Conservation (phyloP, 2,113 vertebrate species). For the Phrynocephalus versicolor region DNA sequence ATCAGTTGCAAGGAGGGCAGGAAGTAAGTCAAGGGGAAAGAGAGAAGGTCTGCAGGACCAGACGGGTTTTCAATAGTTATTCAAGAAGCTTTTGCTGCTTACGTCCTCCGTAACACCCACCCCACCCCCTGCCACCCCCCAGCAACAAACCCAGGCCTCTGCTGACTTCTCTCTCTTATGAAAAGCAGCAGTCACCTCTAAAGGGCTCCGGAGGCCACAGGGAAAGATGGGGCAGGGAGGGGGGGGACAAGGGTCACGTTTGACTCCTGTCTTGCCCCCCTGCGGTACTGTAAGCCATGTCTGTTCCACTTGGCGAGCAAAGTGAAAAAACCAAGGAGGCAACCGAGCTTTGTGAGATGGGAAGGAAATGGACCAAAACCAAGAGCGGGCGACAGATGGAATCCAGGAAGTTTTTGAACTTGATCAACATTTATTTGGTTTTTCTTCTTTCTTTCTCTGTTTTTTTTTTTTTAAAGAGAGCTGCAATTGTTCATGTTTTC, state of each 20-base stretch:
- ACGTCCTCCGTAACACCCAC: not conserved
- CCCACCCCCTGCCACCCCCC: not conserved
- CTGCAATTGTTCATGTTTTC: not conserved
- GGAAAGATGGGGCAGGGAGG: not conserved
- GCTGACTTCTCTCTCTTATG: not conserved
- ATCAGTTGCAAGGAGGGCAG: conserved; percentile 32
- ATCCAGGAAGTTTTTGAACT: conserved; percentile 38
- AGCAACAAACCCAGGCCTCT: not conserved
- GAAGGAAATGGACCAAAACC: conserved; percentile 46
- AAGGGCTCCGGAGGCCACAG: not conserved
- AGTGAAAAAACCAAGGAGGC: conserved; percentile 26
- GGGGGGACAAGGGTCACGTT: conserved; percentile 9
- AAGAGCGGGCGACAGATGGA: conserved; percentile 8
- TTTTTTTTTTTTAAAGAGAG: not conserved
- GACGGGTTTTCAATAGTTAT: conserved; percentile 23
- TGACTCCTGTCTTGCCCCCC: not conserved
- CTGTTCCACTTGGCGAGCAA: conserved; percentile 61
- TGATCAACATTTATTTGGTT: conserved; percentile 4
- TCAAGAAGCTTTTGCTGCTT: conserved; percentile 24
- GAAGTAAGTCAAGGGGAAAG: not conserved
- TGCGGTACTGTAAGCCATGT: conserved; percentile 22
- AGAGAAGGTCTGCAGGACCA: not conserved
- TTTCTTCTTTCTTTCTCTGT: not conserved
- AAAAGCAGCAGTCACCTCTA: conserved; percentile 25
- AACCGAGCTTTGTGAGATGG: conserved; percentile 18